These are phyloP conservation scores for Apotomis turbidana DNA, from an alignment of 2,888 invertebrate genomes.

Conservation along the genomic window DNA sequence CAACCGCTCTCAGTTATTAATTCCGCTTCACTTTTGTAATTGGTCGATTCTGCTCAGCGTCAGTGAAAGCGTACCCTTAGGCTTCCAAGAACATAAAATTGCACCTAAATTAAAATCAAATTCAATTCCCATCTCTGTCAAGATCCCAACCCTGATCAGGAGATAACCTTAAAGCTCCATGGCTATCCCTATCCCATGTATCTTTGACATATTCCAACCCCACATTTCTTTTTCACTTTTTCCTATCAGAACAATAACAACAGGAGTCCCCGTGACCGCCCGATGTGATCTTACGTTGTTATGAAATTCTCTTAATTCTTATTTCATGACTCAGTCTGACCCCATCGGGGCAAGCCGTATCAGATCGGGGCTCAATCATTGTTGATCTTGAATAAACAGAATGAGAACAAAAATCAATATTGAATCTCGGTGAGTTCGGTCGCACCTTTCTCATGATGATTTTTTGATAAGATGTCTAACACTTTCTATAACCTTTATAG, in stretches of 20 bases:
- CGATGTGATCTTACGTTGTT: slow-evolving; percentile 56
- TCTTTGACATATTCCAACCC: slow-evolving; percentile 30
- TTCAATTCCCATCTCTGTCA: slow-evolving; percentile 16
- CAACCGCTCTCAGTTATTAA: too few relatives aligned
- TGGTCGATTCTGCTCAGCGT: too few relatives aligned
- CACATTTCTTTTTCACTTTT: slow-evolving; percentile 42
- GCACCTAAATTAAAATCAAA: not conserved
- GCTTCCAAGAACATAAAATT: not conserved
- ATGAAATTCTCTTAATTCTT: slow-evolving; percentile 67
- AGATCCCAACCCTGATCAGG: slow-evolving; percentile 8
- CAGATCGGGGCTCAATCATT: slow-evolving; percentile 67
- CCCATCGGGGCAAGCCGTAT: slow-evolving; percentile 62
- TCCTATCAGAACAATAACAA: slow-evolving; percentile 42
- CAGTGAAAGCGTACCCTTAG: too few relatives aligned
- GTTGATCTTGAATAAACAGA: slow-evolving; percentile 59
- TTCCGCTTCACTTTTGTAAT: too few relatives aligned
- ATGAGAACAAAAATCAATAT: slow-evolving; percentile 47
- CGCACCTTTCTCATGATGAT: slow-evolving; percentile 23
- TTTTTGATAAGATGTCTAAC: slow-evolving; percentile 15
- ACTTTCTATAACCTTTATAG: slow-evolving; percentile 20
- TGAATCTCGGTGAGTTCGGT: slow-evolving; percentile 24
- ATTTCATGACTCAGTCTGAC: slow-evolving; percentile 72
- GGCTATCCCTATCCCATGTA: slow-evolving; percentile 20
- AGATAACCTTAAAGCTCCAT: slow-evolving; percentile 19
- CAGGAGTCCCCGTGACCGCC: slow-evolving; percentile 40